Conservation (phyloP, 2,888 invertebrate genomes). For the Nycteola revayana region DNA sequence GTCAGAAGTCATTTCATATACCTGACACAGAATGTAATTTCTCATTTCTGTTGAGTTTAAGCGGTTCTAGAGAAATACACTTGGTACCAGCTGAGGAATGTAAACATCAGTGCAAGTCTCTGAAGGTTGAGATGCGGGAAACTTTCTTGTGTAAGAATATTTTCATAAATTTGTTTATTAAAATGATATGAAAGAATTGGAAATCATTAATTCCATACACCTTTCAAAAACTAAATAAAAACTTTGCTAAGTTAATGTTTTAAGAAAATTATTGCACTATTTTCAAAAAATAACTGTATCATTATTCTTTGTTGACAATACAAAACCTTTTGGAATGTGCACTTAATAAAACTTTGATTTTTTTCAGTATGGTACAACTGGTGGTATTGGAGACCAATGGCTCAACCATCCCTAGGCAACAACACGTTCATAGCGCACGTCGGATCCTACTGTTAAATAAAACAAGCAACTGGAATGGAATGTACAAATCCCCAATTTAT, state of each 20-base stretch:
- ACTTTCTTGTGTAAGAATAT: constrained; percentile 88
- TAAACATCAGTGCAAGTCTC: constrained; percentile 85
- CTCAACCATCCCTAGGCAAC: constrained; percentile 82
- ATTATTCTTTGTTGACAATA: too few relatives aligned
- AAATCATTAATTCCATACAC: too few relatives aligned
- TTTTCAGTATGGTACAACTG: constrained; percentile 91
- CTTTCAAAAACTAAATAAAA: too few relatives aligned
- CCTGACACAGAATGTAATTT: constrained; percentile 92
- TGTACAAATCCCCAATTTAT: constrained; percentile 54
- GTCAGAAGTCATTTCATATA: constrained; percentile 84
- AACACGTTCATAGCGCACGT: constrained; percentile 85
- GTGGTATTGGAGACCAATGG: constrained; percentile 90
- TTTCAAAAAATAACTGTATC: too few relatives aligned
- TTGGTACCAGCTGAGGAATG: constrained; percentile 91
- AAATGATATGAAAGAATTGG: too few relatives aligned
- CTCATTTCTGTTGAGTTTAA: constrained; percentile 87
- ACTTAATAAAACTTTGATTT: constrained; percentile 33
- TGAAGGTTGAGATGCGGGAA: constrained; percentile 86
- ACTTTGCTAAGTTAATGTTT: too few relatives aligned
- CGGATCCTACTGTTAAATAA: constrained; percentile 86
- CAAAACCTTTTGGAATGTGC: too few relatives aligned
- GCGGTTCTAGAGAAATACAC: constrained; percentile 87
- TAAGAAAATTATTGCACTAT: too few relatives aligned
- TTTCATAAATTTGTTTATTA: neutral
- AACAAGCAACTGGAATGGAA: constrained; percentile 48